phyloP scores from a whole-genome alignment of 2,888 invertebrate species.

The Tetanocera ferruginea region DNA sequence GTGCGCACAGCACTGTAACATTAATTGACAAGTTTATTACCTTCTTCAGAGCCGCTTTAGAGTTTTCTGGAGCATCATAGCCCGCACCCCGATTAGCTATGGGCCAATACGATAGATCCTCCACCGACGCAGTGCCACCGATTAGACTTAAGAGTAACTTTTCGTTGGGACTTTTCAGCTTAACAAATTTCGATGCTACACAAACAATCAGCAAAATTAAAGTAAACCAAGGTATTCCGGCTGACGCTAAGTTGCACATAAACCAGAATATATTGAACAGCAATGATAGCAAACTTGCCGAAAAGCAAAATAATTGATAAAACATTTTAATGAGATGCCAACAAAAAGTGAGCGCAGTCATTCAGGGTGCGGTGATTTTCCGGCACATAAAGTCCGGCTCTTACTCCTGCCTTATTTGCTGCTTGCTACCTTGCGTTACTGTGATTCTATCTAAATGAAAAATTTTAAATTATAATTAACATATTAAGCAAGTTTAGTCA shows the following conservation, averaged over 20 bases:
- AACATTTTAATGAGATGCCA: conserved; percentile 67
- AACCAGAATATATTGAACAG: conserved; percentile 68
- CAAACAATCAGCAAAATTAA: conserved; percentile 64
- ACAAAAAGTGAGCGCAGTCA: conserved; percentile 62
- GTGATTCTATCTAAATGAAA: too few species aligned
- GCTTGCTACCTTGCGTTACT: too few species aligned
- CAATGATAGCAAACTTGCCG: conserved; percentile 63
- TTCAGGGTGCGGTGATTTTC: conserved; percentile 52
- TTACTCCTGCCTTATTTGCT: too few species aligned
- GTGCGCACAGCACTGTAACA: too few species aligned
- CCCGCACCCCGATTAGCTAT: conserved; percentile 68
- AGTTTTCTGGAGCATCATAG: conserved; percentile 69
- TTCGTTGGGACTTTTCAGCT: conserved; percentile 65
- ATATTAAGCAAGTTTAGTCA: too few species aligned
- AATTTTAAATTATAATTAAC: too few species aligned
- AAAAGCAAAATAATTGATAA: conserved; percentile 66
- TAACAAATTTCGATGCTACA: conserved; percentile 68
- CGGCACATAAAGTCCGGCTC: background rate
- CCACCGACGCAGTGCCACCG: conserved; percentile 58
- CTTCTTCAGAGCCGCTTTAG: conserved; percentile 67
- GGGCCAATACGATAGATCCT: conserved; percentile 68
- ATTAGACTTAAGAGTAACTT: conserved; percentile 62
- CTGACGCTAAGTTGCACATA: conserved; percentile 66
- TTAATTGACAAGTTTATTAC: conserved; percentile 50
- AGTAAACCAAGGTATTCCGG: conserved; percentile 67